Base-by-base conservation (phyloP, 2,888 invertebrate species). In the Orthosia gothica region DNA sequence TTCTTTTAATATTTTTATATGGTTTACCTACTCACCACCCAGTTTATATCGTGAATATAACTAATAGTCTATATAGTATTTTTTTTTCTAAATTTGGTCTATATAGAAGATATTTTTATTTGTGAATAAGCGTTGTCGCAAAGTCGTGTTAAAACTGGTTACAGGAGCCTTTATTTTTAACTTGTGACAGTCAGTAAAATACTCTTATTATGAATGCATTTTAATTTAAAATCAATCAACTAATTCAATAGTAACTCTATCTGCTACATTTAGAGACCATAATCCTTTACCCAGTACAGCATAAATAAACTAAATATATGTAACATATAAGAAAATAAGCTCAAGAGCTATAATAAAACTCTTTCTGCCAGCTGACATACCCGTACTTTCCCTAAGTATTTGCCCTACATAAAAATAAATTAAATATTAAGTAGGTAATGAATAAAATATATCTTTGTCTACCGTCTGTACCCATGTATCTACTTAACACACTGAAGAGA, bases 361-460 rank as follows among this genome's bases (percentile, higher is more conserved):
- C 40, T 52, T 64, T 61, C 55, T 57, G n/a, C 49, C 32, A 63
- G 52, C 73, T 74, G 69, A 74, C 66, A 59, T 67, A 59, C 52
- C 68, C 61, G 47, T 58, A 65, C 65, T 70, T 79, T 75, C 23
- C 47, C n/a, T 65, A n/a, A 61, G 73, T 50, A 77, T 73, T 74
- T 54, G 45, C 26, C 66, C n/a, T 20, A 66, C 74, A 79, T 68
- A 72, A 76, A 82, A 83, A 76, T 84, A 80, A 82, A 68, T 80
- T 64, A 80, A 85, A 82, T 84, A 84, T 85, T 79, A 85, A 67
- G 57, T 32, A 32, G 32, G 32, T 76, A 72, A 69, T 80, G 76
- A 83, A 84, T 85, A 85, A 83, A 63, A 85, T 83, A 85, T 76
- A 66, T 76, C 63, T 65, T 74, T 70, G 74, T 79, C 62, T 73